Conservation (phyloP, 1,140 invertebrate genomes). For the Vollenhovia emeryi region DNA sequence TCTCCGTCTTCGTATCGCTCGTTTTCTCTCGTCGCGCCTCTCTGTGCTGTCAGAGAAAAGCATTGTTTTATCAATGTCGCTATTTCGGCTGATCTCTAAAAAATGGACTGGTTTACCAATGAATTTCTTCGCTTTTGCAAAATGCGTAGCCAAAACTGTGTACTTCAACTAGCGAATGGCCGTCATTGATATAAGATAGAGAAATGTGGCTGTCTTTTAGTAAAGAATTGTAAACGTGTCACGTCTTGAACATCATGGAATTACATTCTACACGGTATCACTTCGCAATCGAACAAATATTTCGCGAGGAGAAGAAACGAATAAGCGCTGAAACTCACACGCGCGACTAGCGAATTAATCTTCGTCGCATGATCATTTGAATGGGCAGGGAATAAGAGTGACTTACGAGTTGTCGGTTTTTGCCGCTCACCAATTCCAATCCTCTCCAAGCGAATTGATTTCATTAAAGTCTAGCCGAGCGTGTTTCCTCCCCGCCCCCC, state of each 20-base stretch:
- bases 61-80: neutral
- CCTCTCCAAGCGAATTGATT: neutral
- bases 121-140: neutral
- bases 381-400: too few species aligned
- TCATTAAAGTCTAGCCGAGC: neutral
- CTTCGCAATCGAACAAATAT: neutral
- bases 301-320: neutral
- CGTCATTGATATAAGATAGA: neutral
- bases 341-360: too few species aligned
- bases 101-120: neutral
- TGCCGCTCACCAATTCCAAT: neutral
- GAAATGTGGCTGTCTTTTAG: neutral
- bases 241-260: neutral
- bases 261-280: neutral
- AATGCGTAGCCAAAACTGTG: neutral
- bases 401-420: neutral
- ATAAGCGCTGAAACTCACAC: too few species aligned
- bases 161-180: neutral
- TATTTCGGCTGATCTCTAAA: neutral
- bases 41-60: neutral
- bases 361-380: too few species aligned
- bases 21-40: neutral
- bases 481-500: too few species aligned
- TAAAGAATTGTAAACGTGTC: neutral
- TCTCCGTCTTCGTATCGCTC: neutral